A percentile compares a stretch with the other conserved stretches of the same genome.
Evolutionary conservation across 2,113 vertebrate species (phyloP).

Genomic region (Oreochromis aureus): DNA sequence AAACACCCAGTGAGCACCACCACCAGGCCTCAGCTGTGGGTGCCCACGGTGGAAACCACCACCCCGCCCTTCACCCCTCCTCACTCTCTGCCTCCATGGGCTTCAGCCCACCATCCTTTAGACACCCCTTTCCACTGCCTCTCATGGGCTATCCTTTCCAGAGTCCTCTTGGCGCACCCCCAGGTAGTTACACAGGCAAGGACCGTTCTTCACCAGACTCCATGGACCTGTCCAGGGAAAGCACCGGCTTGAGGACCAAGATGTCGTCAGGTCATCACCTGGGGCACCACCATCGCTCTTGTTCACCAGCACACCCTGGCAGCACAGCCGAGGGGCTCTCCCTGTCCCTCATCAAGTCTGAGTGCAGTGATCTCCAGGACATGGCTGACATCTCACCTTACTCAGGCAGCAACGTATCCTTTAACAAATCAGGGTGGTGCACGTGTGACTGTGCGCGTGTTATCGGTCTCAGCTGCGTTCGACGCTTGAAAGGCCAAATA

Average conservation of each 20-base stretch:
- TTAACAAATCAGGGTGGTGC: slow-evolving; percentile 45
- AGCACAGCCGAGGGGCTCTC: slow-evolving; percentile 90
- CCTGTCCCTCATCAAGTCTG: slow-evolving; percentile 95
- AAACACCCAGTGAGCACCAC: slow-evolving; percentile 90
- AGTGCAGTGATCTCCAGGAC: slow-evolving; percentile 96
- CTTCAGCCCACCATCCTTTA: slow-evolving; percentile 92
- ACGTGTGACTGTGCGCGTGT: neutral
- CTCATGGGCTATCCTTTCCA: slow-evolving; percentile 98
- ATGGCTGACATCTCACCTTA: slow-evolving; percentile 97
- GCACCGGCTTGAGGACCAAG: slow-evolving; percentile 95
- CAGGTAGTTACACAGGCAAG: slow-evolving; percentile 85
- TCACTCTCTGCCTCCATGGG: slow-evolving; percentile 88
- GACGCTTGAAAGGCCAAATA: neutral
- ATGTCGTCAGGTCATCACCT: slow-evolving; percentile 90
- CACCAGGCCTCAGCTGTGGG: slow-evolving; percentile 84
- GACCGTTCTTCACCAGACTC: slow-evolving; percentile 92
- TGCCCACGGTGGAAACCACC: slow-evolving; percentile 83
- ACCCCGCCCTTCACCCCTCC: slow-evolving; percentile 88
- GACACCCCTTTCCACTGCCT: slow-evolving; percentile 92
- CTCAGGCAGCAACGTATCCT: slow-evolving; percentile 99
- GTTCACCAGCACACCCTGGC: slow-evolving; percentile 89
- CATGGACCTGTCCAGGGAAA: slow-evolving; percentile 94
- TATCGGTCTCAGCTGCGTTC: neutral
- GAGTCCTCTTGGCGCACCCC: slow-evolving; percentile 83
- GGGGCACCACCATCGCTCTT: slow-evolving; percentile 83